Conservation (phyloP, 2,797 vertebrate genomes). For the Zalophus californianus region DNA sequence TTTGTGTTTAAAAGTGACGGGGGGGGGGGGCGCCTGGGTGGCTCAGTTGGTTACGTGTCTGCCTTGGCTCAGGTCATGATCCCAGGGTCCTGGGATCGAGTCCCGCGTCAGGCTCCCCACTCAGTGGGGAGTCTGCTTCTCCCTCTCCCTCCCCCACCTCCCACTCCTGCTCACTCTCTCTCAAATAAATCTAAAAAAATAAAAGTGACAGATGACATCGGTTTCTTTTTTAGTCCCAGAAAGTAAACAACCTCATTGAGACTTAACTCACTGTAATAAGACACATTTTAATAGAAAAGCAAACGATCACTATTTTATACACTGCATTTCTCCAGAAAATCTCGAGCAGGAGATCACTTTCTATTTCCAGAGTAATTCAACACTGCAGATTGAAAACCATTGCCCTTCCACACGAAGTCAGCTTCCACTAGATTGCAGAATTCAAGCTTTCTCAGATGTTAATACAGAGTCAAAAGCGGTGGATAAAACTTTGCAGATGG, state of each 20-base stretch:
- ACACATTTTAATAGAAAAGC: constrained; percentile 63
- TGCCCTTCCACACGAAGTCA: not conserved
- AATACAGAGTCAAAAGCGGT: constrained; percentile 95
- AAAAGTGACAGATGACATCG: not conserved
- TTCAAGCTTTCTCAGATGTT: constrained; percentile 94
- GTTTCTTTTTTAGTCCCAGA: constrained; percentile 15
- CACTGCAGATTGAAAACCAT: not conserved
- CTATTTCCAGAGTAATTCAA: not conserved
- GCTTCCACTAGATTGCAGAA: not conserved
- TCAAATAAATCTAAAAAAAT: not conserved
- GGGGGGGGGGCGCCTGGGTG: not conserved
- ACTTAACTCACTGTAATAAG: not conserved
- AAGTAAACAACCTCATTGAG: not conserved
- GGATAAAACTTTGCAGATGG: constrained; percentile 97
- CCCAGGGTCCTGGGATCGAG: not conserved
- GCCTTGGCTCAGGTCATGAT: not conserved
- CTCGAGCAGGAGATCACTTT: not conserved
- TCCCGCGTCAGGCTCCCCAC: not conserved
- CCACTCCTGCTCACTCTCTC: not conserved
- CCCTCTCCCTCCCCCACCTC: not conserved
- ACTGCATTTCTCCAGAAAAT: not conserved
- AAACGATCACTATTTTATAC: not conserved
- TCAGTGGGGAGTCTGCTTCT: not conserved
- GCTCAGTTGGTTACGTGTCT: rapidly evolving
- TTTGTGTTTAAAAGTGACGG: not conserved